Base-by-base conservation (phyloP, 2,888 invertebrate genomes). In the Epinotia bilunana region DNA sequence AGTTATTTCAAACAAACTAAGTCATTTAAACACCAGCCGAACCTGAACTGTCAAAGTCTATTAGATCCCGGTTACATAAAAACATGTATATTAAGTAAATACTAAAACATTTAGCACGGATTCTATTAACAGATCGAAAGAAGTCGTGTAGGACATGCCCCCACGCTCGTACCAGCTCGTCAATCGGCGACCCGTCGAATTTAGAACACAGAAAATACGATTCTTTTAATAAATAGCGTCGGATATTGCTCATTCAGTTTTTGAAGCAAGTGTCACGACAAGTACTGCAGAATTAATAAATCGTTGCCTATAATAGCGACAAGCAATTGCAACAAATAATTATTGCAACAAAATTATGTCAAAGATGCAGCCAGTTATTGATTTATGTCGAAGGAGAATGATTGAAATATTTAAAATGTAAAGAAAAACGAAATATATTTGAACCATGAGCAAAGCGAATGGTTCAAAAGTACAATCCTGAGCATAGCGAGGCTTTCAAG, bases 151-250 rank as follows among this genome's bases (percentile, higher is more conserved):
- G 65, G 46, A 61, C 57, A 67, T 72, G 55, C 72, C 55, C 72
- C 55, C 55, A 67, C 68, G 72, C 55, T 64, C 70, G 53, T 33
- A 60, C 49, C 13, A 43, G 28, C 57, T 12, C 43, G 79, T 91
- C 91, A 75, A 87, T 91, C 91, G 82, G 76, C 91, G 87, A 84
- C 77, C 83, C 79, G 72, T 79, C 82, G 83, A 86, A 83, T 85
- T 81, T 79, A 78, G 82, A 81, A 81, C 80, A 86, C 88, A 71
- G 83, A 90, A 91, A 91, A 91, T 90, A 83, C 83, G 80, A 79
- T 77, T 79, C 78, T 78, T 77, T 82, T 79, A 83, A 82, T 85
- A 86, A 84, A 86, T 83, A 84, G 83, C 86, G 85, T 87, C 87
- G 85, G 87, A 89, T 86, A 90, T 87, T 86, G 85, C 86, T 83